Evolutionary conservation across 1,140 invertebrate species (phyloP), one percentile per base, ranked within the genome.

Genomic region (Charaxes varanes): DNA sequence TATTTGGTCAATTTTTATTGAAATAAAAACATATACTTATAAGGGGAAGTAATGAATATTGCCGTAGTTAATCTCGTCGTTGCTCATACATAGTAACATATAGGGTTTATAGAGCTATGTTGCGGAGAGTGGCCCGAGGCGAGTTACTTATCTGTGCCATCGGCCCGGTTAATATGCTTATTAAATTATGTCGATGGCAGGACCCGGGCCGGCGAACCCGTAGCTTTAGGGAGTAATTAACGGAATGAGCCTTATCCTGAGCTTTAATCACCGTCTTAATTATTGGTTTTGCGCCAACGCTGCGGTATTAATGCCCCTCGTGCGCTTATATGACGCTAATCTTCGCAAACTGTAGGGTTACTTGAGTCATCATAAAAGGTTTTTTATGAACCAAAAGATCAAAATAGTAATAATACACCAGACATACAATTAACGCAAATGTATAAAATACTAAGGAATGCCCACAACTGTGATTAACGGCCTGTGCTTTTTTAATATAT

Each of bases 171-270:
- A 82, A 80, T 80, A 71, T 65, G 67, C 67, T 78, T 82, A 82
- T 82, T 80, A 82, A 74, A 69, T 78, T 72, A 74, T 70, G 59
- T 77, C 64, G 71, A 76, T 68, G 60, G 78, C 71, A 74, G 77
- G 76, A 79, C 68, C 55, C 43, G 56, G 52, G 24, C 55, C 45
- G 36, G 46, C 61, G 56, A 55, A 64, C 66, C 51, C 78, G 70
- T 80, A 71, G 78, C 76, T 82, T 74, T 77, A 82, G 78, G 76
- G 78, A 82, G 78, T 82, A 82, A 82, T 82, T 82, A 82, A 67
- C 61, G 52, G 65, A 79, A 73, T 73, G 69, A 70, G 51, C 52
- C 62, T 79, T 79, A 82, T 76, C 71, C 53, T 42, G 40, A 62
- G 59, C 72, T 80, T 71, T 72, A 78, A 82, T 80, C 78, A 71